phyloP scores from a whole-genome alignment of 2,888 invertebrate species.

The Spisula solida region DNA sequence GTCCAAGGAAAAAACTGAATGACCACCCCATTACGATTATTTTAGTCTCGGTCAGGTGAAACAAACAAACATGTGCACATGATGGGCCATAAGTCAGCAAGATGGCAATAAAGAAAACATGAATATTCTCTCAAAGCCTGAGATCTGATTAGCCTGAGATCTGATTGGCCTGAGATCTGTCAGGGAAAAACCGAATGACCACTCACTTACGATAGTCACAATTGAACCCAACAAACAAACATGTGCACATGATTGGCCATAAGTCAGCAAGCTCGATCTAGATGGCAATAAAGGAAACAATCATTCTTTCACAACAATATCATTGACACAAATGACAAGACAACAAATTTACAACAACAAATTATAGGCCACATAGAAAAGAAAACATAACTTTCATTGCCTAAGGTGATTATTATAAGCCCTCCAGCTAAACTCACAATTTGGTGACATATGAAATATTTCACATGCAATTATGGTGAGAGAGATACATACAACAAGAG shows the following conservation, averaged over 20 bases:
- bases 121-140: not conserved
- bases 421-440: not conserved
- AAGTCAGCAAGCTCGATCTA: too few relatives aligned
- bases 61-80: too few relatives aligned
- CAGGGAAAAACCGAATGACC: too few relatives aligned
- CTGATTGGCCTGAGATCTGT: too few relatives aligned
- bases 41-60: too few relatives aligned
- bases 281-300: not conserved
- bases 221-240: too few relatives aligned
- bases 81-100: too few relatives aligned
- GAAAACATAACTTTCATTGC: not conserved
- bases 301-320: not conserved
- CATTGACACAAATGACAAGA: not conserved
- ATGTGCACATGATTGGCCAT: too few relatives aligned
- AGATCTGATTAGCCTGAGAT: too few relatives aligned
- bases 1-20: too few relatives aligned
- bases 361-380: not conserved
- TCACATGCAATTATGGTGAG: not conserved
- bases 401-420: not conserved
- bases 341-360: constrained; percentile 2
- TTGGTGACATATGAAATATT: not conserved
- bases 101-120: not conserved
- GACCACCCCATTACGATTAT: too few relatives aligned
- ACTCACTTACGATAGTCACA: too few relatives aligned
- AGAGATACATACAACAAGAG: not conserved